A percentile compares a stretch with the other conserved stretches of the same genome.
Evolutionary conservation across 1,140 invertebrate genomes (phyloP).

Genomic region (Macrobrachium nipponense): DNA sequence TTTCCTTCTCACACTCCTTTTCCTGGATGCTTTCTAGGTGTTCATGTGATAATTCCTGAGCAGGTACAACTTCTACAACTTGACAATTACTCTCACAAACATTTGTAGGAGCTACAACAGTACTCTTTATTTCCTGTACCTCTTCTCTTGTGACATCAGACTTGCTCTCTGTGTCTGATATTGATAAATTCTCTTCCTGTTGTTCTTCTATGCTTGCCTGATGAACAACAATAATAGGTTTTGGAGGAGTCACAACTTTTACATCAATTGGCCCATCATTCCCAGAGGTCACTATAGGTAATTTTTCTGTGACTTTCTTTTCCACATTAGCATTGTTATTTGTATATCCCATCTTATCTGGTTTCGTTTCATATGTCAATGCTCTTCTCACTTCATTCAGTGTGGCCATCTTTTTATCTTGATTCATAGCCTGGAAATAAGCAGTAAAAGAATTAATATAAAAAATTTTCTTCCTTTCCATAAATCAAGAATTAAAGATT

Average conservation of each 20-base stretch:
- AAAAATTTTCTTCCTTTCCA: too few species aligned
- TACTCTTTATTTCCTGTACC: neutral
- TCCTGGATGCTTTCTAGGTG: neutral
- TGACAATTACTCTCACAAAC: neutral
- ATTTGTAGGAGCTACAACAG: too few species aligned
- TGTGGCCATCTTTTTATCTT: slow-evolving; percentile 37
- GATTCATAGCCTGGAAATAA: slow-evolving; percentile 42
- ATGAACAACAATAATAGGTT: slow-evolving; percentile 45
- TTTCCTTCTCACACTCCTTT: neutral
- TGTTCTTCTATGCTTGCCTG: slow-evolving; percentile 39
- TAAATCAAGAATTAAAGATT: too few species aligned
- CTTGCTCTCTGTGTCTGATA: neutral
- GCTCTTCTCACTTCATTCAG: slow-evolving; percentile 50
- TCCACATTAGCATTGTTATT: slow-evolving; percentile 19
- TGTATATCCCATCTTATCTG: slow-evolving; percentile 60
- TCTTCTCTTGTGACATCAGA: neutral
- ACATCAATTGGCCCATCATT: slow-evolving; percentile 3
- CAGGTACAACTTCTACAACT: neutral
- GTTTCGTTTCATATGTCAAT: slow-evolving; percentile 63
- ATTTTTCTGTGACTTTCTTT: slow-evolving; percentile 31
- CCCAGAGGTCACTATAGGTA: slow-evolving; percentile 8
- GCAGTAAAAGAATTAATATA: slow-evolving; percentile 1
- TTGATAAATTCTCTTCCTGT: slow-evolving; percentile 17
- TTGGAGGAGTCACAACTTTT: slow-evolving; percentile 18
- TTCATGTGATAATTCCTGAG: neutral